Evolutionary conservation across 2,797 vertebrate species (phyloP), one percentile per base, ranked within the genome.

Genomic region (Scomberomorus guttatus): DNA sequence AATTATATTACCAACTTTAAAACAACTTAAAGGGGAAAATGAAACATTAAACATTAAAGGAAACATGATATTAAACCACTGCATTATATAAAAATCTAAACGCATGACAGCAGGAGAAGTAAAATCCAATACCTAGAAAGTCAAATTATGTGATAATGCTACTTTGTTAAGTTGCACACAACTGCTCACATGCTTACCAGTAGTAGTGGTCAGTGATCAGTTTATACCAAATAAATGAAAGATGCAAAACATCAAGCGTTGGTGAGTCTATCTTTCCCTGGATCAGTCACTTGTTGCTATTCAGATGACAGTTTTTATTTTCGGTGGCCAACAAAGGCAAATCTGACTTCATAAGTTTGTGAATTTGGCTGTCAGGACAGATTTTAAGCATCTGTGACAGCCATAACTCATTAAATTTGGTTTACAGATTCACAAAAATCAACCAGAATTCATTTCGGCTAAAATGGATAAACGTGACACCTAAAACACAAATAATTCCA

Each of bases 401-500:
- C 24, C 3, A 46, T 46, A 59, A 15, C 18, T 7, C 22, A 13
- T 18, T 8, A 17, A 24, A 70, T 25, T 20, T 54, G 14, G 25
- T 54, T 52, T 11, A 37, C 7, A 48, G 13, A 42, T 59, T 65
- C 18, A 64, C 2, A 57, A 24, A 44, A 65, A 24, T 54, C 7
- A 9, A 54, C 15, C 18, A 1, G n/a, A 66, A 34, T 25, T 32
- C 44, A 4, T 20, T 17, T 14, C 18, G 22, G 60, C 15, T 51
- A 6, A 29, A 60, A 67, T 27, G 14, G 6, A 24, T 48, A 27
- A 65, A 72, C 61, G 42, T 3, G 12, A 72, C 58, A 67, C 61
- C 54, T 4, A 8, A 59, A 62, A 44, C 20, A 27, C 1, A 44
- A 48, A 57, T 72, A n/a, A 70, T 5, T 37, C 5, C 15, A 12